Evolutionary conservation across 2,888 invertebrate genomes (phyloP).

Genomic region (Glaucopsyche alexis): DNA sequence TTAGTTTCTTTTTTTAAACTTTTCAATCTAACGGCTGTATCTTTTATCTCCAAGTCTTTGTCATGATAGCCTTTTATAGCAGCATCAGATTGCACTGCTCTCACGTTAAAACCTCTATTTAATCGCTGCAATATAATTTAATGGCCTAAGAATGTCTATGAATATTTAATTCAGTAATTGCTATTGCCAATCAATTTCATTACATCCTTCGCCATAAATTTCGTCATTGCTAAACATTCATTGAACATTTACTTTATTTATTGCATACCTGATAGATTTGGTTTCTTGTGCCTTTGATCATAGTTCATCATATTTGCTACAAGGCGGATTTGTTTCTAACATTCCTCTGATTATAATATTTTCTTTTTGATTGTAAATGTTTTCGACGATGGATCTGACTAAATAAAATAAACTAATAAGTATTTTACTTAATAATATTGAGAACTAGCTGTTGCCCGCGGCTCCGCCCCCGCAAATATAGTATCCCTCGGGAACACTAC

Average conservation of each 20-base stretch:
- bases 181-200: constrained; percentile 6
- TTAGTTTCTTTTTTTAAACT: constrained; percentile 33
- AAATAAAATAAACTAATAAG: not conserved
- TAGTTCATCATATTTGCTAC: not conserved
- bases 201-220: constrained; percentile 1
- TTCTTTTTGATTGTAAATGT: not conserved
- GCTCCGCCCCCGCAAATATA: too few relatives aligned
- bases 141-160: not conserved
- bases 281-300: not conserved
- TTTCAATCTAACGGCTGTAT: constrained; percentile 30
- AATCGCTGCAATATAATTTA: constrained; percentile 12
- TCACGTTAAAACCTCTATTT: constrained; percentile 12
- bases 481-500: too few relatives aligned
- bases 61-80: constrained; percentile 34
- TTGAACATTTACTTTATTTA: not conserved
- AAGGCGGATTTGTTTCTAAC: not conserved
- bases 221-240: not conserved
- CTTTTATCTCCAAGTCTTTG: constrained; percentile 37
- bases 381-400: not conserved
- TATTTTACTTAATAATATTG: not conserved
- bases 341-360: not conserved
- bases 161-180: constrained; percentile 8
- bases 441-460: too few relatives aligned
- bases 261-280: not conserved
- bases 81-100: constrained; percentile 19